A percentile compares a stretch with the other conserved stretches of the same genome.
These are phyloP conservation scores for Panthera uncia DNA, from an alignment of 2,113 vertebrate genomes.

Conservation along the genomic window DNA sequence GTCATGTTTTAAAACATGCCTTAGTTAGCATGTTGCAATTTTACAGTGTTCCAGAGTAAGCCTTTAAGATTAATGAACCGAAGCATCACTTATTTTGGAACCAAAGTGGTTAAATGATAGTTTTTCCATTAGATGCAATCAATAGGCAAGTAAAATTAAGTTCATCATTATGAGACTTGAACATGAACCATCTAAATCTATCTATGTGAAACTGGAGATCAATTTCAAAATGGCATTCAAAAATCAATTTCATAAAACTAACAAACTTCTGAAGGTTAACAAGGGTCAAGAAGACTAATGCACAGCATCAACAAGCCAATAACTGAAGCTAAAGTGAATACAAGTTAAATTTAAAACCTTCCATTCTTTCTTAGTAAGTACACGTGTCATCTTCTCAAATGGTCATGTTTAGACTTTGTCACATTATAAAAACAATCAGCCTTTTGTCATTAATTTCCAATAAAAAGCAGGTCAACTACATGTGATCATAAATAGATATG, in stretches of 20 bases:
- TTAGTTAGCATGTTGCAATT: conserved; percentile 45
- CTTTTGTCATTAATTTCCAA: conserved; percentile 47
- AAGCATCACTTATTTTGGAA: conserved; percentile 71
- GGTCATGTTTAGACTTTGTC: not conserved
- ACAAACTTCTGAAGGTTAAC: conserved; percentile 77
- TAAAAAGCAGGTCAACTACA: conserved; percentile 1
- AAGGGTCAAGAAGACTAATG: conserved; percentile 78
- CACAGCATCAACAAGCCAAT: conserved; percentile 70
- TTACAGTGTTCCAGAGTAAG: conserved; percentile 20
- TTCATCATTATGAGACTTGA: conserved; percentile 79
- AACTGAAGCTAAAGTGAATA: conserved; percentile 62
- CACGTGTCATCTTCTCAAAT: not conserved
- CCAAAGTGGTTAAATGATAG: conserved; percentile 73
- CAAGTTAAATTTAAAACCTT: conserved; percentile 53
- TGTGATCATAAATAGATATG: not conserved
- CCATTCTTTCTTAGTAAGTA: not conserved
- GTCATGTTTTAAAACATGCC: conserved; percentile 72
- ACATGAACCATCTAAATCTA: conserved; percentile 70
- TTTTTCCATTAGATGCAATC: conserved; percentile 78
- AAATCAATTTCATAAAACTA: conserved; percentile 73
- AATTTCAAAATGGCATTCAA: conserved; percentile 77
- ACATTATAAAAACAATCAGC: conserved; percentile 35
- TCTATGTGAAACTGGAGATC: conserved; percentile 74
- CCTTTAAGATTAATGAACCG: conserved; percentile 60
- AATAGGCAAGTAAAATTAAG: conserved; percentile 79